These are phyloP conservation scores for Drosophila demipolita DNA, from an alignment of 2,888 invertebrate species.

Conservation along the genomic window DNA sequence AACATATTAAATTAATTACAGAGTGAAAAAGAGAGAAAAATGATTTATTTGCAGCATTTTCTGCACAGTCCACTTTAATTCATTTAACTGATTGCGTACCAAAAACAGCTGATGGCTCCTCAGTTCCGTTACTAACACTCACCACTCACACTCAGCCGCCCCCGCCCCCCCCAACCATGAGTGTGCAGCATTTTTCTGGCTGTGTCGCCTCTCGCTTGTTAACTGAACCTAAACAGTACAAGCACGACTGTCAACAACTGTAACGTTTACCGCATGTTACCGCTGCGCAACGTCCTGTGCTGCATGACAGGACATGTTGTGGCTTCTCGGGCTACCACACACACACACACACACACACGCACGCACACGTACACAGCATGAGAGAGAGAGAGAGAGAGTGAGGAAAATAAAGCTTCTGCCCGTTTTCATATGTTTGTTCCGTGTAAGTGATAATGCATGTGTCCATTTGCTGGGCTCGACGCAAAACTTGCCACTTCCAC, in stretches of 20 bases:
- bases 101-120: slow-evolving; percentile 47
- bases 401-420: slow-evolving; percentile 21
- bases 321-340: slow-evolving; percentile 69
- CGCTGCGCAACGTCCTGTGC: slow-evolving; percentile 70
- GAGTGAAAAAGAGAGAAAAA: background rate
- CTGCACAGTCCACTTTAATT: slow-evolving; percentile 34
- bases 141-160: background rate
- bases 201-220: slow-evolving; percentile 62
- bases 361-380: slow-evolving; percentile 13
- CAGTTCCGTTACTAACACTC: background rate
- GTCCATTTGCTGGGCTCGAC: slow-evolving; percentile 49
- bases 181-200: slow-evolving; percentile 52
- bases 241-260: slow-evolving; percentile 80
- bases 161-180: no score
- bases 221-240: slow-evolving; percentile 81
- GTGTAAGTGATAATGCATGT: slow-evolving; percentile 62
- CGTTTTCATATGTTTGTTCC: slow-evolving; percentile 63
- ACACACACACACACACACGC: slow-evolving; percentile 19
- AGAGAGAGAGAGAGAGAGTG: slow-evolving; percentile 1
- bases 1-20: background rate
- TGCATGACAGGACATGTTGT: slow-evolving; percentile 81
- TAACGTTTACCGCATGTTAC: slow-evolving; percentile 79
- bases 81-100: slow-evolving; percentile 52
- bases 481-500: background rate
- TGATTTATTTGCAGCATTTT: slow-evolving; percentile 14